A percentile compares a stretch with the other conserved stretches of the same genome.
phyloP scores from a whole-genome alignment of 2,888 invertebrate species.

The Galeopsomyia nigrocyanea region DNA sequence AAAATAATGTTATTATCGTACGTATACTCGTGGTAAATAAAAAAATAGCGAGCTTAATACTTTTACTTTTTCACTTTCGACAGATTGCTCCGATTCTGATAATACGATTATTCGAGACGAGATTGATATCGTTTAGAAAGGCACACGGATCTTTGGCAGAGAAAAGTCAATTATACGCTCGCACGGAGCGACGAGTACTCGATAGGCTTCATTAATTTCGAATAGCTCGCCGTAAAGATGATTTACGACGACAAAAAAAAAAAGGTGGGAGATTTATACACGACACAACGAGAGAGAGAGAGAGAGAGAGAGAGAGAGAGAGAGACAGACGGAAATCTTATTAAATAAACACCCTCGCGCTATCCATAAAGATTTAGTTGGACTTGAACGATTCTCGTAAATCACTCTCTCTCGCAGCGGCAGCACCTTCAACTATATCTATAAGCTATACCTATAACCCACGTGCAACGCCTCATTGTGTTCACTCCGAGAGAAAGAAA shows the following conservation, averaged over 20 bases:
- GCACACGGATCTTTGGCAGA: neutral
- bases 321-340: constrained; percentile 5
- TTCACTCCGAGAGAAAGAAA: neutral
- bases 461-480: no score
- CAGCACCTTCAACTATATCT: neutral
- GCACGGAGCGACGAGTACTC: no score
- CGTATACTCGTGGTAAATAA: no score
- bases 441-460: no score
- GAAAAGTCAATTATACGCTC: no score
- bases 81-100: no score
- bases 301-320: neutral
- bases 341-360: constrained; percentile 31
- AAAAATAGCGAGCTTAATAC: no score
- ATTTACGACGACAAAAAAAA: constrained; percentile 1
- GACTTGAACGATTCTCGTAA: constrained; percentile 26
- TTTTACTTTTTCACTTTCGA: no score
- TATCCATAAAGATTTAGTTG: constrained; percentile 5
- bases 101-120: neutral
- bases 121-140: no score
- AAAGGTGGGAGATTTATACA: neutral
- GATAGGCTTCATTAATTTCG: neutral
- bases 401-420: constrained; percentile 18
- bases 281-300: neutral
- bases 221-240: no score
- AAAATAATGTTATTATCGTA: no score